A percentile compares a stretch with the other conserved stretches of the same genome.
phyloP scores from a whole-genome alignment of 2,113 vertebrate species.

The Suricata suricatta region DNA sequence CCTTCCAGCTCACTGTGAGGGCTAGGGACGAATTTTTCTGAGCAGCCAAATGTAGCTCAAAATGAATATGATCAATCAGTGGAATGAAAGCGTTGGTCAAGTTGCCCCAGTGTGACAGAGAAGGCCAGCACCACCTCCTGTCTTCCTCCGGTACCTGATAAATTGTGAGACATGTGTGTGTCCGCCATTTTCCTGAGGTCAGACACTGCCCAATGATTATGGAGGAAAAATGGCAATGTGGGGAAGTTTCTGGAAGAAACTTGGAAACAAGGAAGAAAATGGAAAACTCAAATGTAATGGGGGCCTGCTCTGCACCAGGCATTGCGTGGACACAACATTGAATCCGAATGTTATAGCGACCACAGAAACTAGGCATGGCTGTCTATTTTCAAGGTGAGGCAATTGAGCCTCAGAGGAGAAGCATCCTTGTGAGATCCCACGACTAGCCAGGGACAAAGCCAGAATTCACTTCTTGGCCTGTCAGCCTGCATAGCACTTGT shows the following conservation, averaged over 20 bases:
- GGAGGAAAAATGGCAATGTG: background rate
- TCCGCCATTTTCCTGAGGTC: background rate
- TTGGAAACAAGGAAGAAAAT: background rate
- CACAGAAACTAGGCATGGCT: background rate
- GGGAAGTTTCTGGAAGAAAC: slow-evolving; percentile 3
- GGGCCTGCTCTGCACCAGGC: background rate
- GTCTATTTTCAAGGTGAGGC: background rate
- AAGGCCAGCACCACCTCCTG: background rate
- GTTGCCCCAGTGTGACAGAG: background rate
- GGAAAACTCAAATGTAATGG: background rate
- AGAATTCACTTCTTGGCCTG: background rate
- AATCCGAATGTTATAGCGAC: background rate
- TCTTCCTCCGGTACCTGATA: background rate
- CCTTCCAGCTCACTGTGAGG: slow-evolving; percentile 44
- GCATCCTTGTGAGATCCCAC: background rate
- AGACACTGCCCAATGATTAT: background rate
- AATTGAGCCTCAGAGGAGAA: background rate
- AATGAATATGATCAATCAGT: slow-evolving; percentile 48
- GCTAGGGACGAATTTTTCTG: slow-evolving; percentile 46
- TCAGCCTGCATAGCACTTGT: background rate
- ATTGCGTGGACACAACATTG: background rate
- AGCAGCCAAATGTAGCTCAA: slow-evolving; percentile 38
- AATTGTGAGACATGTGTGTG: background rate
- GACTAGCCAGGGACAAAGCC: background rate
- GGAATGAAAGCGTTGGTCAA: slow-evolving; percentile 53